Base-by-base conservation (phyloP, 2,888 invertebrate species). In the Oxycera nigricornis region DNA sequence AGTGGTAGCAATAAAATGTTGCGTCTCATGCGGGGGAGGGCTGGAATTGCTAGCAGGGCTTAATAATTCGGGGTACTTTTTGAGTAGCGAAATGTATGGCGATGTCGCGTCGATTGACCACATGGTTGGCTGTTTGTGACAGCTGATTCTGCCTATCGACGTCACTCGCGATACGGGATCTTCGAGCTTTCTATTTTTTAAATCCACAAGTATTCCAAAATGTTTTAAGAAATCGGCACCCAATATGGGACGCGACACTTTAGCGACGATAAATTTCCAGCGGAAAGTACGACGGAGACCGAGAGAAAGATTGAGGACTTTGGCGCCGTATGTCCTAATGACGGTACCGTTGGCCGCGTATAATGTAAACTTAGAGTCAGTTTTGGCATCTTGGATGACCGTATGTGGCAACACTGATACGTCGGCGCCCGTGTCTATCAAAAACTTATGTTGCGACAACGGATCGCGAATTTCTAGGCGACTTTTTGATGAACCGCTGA, bases 201-300 rank as follows among this genome's bases (percentile, higher is more conserved):
- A 28, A 46, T 76, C 75, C 11, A 76, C 75, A 0, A 75, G 35
- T 2, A 76, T 46, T 3, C 73, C 75, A 28, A 55, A 72, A 35
- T 59, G 59, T 2, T 35, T 20, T 1, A 76, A 31, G 30, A 77
- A 75, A 50, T 77, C 74, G 14, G 73, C 74, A 2, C 76, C 75
- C 7, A 74, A 24, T 7, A 77, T 76, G 1, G 76, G 76, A 2
- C 68, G 14, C 75, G 31, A 41, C 75, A 67, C n/a, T n/a, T n/a
- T n/a, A n/a, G n/a, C n/a, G n/a, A n/a, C n/a, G n/a, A n/a, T n/a
- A 61, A 77, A 77, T 1, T 57, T n/a, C 75, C 76, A 76, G 0
- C 2, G 2, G 50, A 72, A 74, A 9, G 31, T 11, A 6, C 70
- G 55, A 7, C 73, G 79, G 68, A 76, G 78, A 75, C 75, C 72